A percentile compares a stretch with the other conserved stretches of the same genome.
phyloP scores from a whole-genome alignment of 2,113 vertebrate genomes.

The Emydura subglobosa region DNA sequence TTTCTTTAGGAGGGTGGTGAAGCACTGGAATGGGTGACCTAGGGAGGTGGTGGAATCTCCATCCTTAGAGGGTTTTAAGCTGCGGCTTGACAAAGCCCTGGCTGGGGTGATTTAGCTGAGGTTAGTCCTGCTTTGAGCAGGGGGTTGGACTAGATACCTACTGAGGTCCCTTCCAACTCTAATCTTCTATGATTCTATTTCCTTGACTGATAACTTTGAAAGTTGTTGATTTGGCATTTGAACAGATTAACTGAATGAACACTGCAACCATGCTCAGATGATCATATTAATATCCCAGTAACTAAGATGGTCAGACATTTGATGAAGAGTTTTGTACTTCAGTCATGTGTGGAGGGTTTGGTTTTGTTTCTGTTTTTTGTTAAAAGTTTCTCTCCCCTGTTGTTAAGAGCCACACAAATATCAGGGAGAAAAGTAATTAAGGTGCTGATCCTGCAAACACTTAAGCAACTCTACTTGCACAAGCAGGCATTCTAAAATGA shows the following conservation, averaged over 20 bases:
- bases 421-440: neutral
- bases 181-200: too few relatives aligned
- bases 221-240: neutral
- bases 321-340: neutral
- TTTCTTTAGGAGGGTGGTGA: too few relatives aligned
- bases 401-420: rapidly evolving
- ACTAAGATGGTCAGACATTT: neutral
- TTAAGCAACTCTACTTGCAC: neutral
- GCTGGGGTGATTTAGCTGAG: too few relatives aligned
- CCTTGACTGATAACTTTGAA: neutral
- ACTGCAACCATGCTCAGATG: neutral
- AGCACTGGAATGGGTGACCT: too few relatives aligned
- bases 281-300: neutral
- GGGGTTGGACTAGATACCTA: too few relatives aligned
- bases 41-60: too few relatives aligned
- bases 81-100: too few relatives aligned
- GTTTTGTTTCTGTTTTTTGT: too few relatives aligned
- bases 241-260: neutral
- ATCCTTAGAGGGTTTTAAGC: too few relatives aligned
- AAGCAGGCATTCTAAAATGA: neutral
- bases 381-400: neutral
- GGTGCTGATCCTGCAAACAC: neutral
- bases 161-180: too few relatives aligned
- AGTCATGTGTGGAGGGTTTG: neutral
- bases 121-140: too few relatives aligned